Conservation (phyloP, 2,113 vertebrate species). For the Hippocampus barbouri region DNA sequence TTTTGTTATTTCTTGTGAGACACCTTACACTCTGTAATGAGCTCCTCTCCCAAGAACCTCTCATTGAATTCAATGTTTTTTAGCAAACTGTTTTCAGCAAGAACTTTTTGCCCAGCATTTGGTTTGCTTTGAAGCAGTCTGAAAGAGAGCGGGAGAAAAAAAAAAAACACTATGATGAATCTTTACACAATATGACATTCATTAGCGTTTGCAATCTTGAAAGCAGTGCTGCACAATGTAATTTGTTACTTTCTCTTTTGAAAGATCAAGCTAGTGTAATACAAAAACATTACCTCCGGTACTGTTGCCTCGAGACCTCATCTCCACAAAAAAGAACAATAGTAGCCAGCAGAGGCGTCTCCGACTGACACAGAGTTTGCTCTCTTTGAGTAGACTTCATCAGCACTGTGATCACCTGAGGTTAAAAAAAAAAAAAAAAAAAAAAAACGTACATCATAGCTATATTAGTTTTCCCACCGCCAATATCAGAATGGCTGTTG, state of each 20-base stretch:
- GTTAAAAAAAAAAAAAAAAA: neutral
- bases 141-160: neutral
- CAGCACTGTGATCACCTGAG: conserved; percentile 82
- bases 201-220: conserved; percentile 9
- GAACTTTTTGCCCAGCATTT: conserved; percentile 63
- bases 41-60: conserved; percentile 82
- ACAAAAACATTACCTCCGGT: conserved; percentile 77
- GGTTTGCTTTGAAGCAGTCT: conserved; percentile 73
- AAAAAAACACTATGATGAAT: conserved; percentile 19
- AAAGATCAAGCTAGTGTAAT: neutral
- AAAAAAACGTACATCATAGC: neutral
- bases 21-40: conserved; percentile 78
- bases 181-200: conserved; percentile 10
- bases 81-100: conserved; percentile 80
- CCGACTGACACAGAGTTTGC: conserved; percentile 55
- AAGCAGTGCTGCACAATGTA: neutral
- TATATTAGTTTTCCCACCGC: neutral
- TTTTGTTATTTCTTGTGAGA: neutral
- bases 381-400: conserved; percentile 73
- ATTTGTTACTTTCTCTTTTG: neutral
- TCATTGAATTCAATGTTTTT: conserved; percentile 81
- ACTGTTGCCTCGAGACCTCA: conserved; percentile 89
- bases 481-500: neutral
- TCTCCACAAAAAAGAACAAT: conserved; percentile 89
- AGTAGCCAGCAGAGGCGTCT: conserved; percentile 69